Conservation (phyloP, 2,797 vertebrate species). For the Merluccius polli region DNA sequence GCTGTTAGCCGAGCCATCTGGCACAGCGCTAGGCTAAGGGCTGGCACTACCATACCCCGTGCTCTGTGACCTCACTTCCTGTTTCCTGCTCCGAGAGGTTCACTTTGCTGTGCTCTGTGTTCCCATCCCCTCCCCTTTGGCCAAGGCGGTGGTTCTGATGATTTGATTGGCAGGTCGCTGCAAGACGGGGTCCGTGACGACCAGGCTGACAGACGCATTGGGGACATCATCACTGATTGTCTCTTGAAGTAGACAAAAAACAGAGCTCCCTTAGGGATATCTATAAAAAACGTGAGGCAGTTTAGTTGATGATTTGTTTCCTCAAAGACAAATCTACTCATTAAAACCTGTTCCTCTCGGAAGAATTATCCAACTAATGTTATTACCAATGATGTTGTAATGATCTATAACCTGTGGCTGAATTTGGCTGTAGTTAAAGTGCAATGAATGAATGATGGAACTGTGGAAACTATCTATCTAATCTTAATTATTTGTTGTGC, state of each 20-base stretch:
- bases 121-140: slow-evolving; percentile 2
- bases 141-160: neutral
- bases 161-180: neutral
- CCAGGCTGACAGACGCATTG: neutral
- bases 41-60: neutral
- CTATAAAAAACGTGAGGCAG: neutral
- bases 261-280: neutral
- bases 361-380: too few species aligned
- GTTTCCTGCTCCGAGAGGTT: slow-evolving; percentile 12
- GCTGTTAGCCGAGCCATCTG: slow-evolving; percentile 11
- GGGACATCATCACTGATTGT: neutral
- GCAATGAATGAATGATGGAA: too few species aligned
- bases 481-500: too few species aligned
- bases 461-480: too few species aligned
- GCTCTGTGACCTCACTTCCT: slow-evolving; percentile 25
- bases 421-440: too few species aligned
- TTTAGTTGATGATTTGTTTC: too few species aligned
- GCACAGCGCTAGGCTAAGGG: slow-evolving; percentile 1
- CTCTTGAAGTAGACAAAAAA: neutral
- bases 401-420: too few species aligned
- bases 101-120: slow-evolving; percentile 2
- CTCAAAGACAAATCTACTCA: too few species aligned
- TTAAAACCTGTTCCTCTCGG: too few species aligned
- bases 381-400: too few species aligned
- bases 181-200: neutral